Base-by-base conservation (phyloP, 2,888 invertebrate species). In the Crepidodera aurea region DNA sequence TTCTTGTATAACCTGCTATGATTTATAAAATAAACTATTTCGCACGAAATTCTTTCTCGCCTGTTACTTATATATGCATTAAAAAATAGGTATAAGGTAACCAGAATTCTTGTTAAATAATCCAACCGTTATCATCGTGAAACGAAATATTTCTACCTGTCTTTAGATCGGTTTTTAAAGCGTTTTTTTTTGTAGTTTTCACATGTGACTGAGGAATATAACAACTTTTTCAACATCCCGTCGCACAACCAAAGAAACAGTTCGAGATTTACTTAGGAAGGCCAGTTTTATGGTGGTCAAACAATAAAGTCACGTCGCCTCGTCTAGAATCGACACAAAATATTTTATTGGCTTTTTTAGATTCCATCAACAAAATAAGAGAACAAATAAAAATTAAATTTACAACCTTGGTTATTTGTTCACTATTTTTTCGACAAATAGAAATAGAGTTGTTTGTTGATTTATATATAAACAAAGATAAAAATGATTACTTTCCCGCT, bases 191-290 rank as follows among this genome's bases (percentile, higher is more conserved):
- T 60, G 54, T 60, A 54, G 56, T 75, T 75, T 76, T 76, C 76
- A 76, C 76, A 76, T 76, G 66, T 76, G 73, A 69, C 71, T 71
- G 76, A 70, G 68, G 74, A 76, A 76, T 75, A 71, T 70, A 73
- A 71, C 74, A 74, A 69, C 72, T 74, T 65, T 72, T 57, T 54
- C 53, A 42, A 54, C 54, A 54, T 44, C 42, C 44, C 46, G 54
- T 55, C 54, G 42, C 55, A 29, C 39, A 18, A 39, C 40, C 18
- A 32, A 50, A 62, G 53, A 51, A 61, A 48, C 53, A 40, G 60
- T 64, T 32, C 22, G 29, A 46, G 39, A 62, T 68, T 66, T 65
- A 64, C 65, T 73, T 67, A 73, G 68, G 71, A 71, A 69, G 71
- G 71, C 66, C 65, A 62, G 60, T 72, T 72, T 75, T 75, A 73